These are phyloP conservation scores for Mustela lutreola DNA, from an alignment of 2,113 vertebrate species.

Conservation along the genomic window DNA sequence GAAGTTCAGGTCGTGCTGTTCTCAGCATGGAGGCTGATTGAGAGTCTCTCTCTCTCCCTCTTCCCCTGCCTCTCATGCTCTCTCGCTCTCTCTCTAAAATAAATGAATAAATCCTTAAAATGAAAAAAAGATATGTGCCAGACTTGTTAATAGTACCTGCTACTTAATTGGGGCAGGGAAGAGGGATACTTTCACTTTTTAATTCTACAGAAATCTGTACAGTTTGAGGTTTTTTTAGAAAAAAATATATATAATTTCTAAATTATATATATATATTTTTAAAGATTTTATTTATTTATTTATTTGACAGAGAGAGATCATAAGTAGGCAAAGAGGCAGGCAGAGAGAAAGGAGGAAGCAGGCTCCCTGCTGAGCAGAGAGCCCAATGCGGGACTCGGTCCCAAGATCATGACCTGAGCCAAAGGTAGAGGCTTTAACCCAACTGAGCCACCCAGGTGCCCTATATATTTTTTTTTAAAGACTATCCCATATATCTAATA, in stretches of 20 bases:
- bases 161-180: not conserved
- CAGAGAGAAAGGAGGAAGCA: too few species aligned
- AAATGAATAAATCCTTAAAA: not conserved
- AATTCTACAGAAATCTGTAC: not conserved
- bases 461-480: not conserved
- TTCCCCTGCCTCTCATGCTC: not conserved
- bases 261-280: not conserved
- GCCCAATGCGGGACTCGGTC: too few species aligned
- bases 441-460: too few species aligned
- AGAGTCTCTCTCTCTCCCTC: not conserved
- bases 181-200: conserved; percentile 5
- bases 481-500: not conserved
- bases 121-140: not conserved
- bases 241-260: not conserved
- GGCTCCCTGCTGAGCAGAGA: too few species aligned
- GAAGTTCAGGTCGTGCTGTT: not conserved
- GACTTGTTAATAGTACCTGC: not conserved
- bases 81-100: not conserved
- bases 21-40: not conserved
- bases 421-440: too few species aligned
- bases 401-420: too few species aligned
- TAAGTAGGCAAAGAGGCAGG: too few species aligned
- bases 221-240: not conserved
- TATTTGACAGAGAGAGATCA: too few species aligned
- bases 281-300: too few species aligned